Evolutionary conservation across 92 coral and sea anemone species (phyloP), one percentile per base, ranked within the genome.

Genomic region (Epizoanthus fatuus): DNA sequence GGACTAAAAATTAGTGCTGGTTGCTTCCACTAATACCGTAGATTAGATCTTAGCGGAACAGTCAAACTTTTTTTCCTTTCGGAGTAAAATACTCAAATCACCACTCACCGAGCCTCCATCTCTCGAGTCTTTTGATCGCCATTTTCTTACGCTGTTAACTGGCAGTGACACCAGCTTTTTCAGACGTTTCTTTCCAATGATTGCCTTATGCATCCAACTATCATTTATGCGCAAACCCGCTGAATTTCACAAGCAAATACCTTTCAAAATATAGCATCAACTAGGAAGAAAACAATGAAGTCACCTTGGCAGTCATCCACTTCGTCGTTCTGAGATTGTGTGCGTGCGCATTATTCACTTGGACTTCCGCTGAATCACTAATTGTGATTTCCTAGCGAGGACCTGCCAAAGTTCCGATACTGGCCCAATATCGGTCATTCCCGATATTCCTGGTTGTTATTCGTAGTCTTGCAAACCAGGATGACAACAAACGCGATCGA

Each of bases 131-230:
- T 80, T 90, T 74, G 98, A 91, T 58, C 96, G 95, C 99, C 99
- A 97, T 90, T 95, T 96, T 88, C 98, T 91, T 39, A 92, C 88
- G 38, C 96, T 93, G 6, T 98, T 77, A 35, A 97, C 86, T 15
- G 99, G 99, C 52, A 97, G 90, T 55, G 96, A 91, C 52, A 97
- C 99, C 54, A 97, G 89, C 83, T 87, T 95, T 60, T 95, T 95
- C 4, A 97, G 91, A 51, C 96, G 90, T 66, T 97, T 97, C 89
- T 95, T 97, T 39, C 99, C 99, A 14, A 97, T 97, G 86, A 95
- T 97, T 77, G 94, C 95, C 91, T 97, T 93, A 86, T 93, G 96
- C 98, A 97, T 95, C 62, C 71, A 76, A 86, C 80, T 54, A 22
- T 69, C 88, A 65, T 65, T 63, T 49, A 74, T 47, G 40, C 32